These are phyloP conservation scores for Euphonia xanthogaster DNA, from an alignment of 2,797 vertebrate genomes.

Conservation along the genomic window DNA sequence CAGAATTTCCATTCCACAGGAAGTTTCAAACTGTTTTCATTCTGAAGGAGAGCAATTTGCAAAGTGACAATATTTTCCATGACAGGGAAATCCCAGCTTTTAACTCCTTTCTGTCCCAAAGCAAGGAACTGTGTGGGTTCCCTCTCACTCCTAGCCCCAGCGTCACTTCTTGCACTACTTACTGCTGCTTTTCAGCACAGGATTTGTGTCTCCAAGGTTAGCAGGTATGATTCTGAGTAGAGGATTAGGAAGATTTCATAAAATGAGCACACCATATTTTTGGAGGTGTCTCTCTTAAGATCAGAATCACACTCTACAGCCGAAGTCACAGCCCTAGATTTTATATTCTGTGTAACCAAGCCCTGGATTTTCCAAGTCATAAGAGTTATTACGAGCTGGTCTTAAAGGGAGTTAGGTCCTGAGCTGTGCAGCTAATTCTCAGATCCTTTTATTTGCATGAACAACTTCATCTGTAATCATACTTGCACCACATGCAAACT, in stretches of 20 bases:
- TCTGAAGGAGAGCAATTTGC: not conserved
- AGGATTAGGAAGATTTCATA: not conserved
- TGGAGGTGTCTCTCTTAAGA: not conserved
- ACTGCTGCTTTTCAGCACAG: not conserved
- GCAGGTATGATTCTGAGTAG: not conserved
- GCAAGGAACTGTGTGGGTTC: not conserved
- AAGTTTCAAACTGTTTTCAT: constrained; percentile 24
- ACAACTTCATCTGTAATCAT: constrained; percentile 35
- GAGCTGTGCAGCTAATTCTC: constrained; percentile 2
- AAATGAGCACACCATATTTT: not conserved
- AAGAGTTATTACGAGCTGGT: not conserved
- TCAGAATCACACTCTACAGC: not conserved
- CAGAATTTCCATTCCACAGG: constrained; percentile 43
- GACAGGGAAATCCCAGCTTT: constrained; percentile 3
- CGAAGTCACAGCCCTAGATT: not conserved
- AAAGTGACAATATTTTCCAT: constrained; percentile 27
- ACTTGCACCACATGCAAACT: constrained; percentile 31
- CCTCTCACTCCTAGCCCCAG: not conserved
- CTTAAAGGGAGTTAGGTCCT: not conserved
- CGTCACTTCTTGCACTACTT: not conserved
- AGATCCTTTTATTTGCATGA: constrained; percentile 50
- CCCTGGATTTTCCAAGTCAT: not conserved
- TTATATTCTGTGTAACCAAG: not conserved
- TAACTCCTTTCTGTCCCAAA: constrained; percentile 19
- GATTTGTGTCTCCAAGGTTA: not conserved